Percentiles rank a stretch among this genome's conserved stretches.
Conservation (phyloP, 2,797 vertebrate species). For the Xenentodon cancila region DNA sequence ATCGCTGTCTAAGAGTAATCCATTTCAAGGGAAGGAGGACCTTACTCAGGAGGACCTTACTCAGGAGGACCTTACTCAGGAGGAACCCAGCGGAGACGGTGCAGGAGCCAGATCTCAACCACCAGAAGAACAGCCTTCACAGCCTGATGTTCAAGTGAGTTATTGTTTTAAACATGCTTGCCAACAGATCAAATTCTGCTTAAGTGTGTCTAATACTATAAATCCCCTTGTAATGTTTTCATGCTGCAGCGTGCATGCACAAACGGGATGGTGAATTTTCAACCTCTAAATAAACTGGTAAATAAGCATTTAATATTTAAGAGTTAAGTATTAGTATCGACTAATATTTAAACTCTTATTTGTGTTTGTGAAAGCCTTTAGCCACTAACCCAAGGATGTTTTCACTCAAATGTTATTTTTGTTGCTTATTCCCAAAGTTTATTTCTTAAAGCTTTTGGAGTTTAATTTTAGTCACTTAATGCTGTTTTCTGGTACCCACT, state of each 20-base stretch:
- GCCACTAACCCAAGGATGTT: not conserved
- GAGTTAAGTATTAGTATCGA: not conserved
- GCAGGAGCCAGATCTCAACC: slow-evolving; percentile 5
- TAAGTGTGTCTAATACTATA: not conserved
- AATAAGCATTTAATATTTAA: slow-evolving; percentile 24
- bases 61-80: not conserved
- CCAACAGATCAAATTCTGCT: not conserved
- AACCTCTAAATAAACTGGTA: slow-evolving; percentile 48
- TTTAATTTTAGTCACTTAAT: too few species aligned
- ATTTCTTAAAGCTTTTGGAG: not conserved
- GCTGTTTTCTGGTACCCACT: too few species aligned
- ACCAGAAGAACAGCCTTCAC: not conserved
- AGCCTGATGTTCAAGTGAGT: slow-evolving; percentile 41
- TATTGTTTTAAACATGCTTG: not conserved
- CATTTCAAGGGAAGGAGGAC: not conserved
- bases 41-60: not conserved
- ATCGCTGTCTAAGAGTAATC: slow-evolving; percentile 7
- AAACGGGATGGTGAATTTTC: slow-evolving; percentile 32
- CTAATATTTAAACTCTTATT: too few species aligned
- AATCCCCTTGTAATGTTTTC: slow-evolving; percentile 7
- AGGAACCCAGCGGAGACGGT: not conserved
- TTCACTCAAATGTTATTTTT: not conserved
- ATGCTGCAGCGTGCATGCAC: slow-evolving; percentile 39
- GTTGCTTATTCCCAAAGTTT: not conserved
- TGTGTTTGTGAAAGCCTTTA: slow-evolving; percentile 9